These are phyloP conservation scores for Rousettus madagascariensis DNA, from an alignment of 2,797 vertebrate genomes.

Conservation along the genomic window DNA sequence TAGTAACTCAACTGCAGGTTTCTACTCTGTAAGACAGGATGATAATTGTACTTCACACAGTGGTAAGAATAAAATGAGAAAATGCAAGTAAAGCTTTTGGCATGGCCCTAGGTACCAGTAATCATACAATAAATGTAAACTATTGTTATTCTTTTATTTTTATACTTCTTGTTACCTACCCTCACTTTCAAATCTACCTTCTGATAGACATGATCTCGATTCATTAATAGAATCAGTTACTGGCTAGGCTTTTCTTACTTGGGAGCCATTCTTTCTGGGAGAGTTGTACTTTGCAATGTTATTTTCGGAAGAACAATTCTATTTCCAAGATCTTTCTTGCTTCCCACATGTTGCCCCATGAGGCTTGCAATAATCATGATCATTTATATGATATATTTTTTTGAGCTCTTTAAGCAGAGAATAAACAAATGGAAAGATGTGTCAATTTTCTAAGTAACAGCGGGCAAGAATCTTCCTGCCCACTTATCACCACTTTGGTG, in stretches of 20 bases:
- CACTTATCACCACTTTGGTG: neutral
- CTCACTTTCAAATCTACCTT: neutral
- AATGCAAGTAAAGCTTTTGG: constrained; percentile 23
- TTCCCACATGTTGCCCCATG: neutral
- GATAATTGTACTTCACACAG: constrained; percentile 19
- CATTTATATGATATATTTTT: neutral
- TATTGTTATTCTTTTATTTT: neutral
- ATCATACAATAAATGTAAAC: constrained; percentile 8
- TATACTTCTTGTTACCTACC: neutral
- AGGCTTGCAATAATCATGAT: neutral
- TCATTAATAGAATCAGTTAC: constrained; percentile 5
- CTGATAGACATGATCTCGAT: neutral
- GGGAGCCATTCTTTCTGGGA: constrained; percentile 37
- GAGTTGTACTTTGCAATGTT: neutral
- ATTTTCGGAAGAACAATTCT: constrained; percentile 19
- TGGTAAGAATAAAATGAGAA: constrained; percentile 15
- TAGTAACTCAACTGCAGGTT: constrained; percentile 36
- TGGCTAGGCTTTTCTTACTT: neutral
- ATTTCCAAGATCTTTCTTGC: constrained; percentile 18
- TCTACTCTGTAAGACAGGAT: constrained; percentile 13
- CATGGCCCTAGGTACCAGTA: neutral
- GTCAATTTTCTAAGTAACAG: neutral
- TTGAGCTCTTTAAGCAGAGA: neutral
- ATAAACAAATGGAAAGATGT: neutral
- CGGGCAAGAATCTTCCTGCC: neutral